Conservation (phyloP, 2,113 vertebrate genomes). For the Shinisaurus crocodilurus region DNA sequence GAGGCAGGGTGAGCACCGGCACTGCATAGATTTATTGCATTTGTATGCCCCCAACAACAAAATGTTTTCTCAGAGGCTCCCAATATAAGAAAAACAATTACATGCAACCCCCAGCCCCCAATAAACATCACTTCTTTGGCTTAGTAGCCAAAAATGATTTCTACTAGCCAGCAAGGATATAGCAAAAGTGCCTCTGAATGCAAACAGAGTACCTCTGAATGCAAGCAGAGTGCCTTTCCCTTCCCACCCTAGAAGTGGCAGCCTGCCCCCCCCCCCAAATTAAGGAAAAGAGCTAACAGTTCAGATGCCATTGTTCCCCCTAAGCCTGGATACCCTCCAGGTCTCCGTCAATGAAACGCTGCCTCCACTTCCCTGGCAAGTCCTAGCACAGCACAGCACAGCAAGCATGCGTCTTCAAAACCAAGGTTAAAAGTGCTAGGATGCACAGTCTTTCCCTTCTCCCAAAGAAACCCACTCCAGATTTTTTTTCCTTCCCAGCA, state of each 20-base stretch:
- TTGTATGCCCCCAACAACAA: neutral
- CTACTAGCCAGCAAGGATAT: neutral
- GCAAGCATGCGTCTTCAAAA: neutral
- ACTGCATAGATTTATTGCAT: neutral
- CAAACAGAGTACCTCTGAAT: too few species aligned
- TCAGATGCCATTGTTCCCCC: neutral
- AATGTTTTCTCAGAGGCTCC: neutral
- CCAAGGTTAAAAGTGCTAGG: neutral
- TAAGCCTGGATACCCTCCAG: neutral
- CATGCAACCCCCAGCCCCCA: too few species aligned
- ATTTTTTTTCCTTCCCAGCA: neutral
- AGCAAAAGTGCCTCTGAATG: too few species aligned
- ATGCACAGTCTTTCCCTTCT: too few species aligned
- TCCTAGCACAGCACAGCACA: too few species aligned
- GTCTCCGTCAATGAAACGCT: neutral
- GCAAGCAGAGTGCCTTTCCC: neutral
- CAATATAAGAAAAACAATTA: too few species aligned
- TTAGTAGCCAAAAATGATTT: neutral
- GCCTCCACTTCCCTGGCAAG: neutral
- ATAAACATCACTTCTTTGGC: neutral
- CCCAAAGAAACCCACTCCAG: neutral
- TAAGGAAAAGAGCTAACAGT: neutral
- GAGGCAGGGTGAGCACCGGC: neutral
- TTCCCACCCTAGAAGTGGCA: neutral
- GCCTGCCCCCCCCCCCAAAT: neutral